Base-by-base conservation (phyloP, 2,113 vertebrate genomes). In the Zeus faber region DNA sequence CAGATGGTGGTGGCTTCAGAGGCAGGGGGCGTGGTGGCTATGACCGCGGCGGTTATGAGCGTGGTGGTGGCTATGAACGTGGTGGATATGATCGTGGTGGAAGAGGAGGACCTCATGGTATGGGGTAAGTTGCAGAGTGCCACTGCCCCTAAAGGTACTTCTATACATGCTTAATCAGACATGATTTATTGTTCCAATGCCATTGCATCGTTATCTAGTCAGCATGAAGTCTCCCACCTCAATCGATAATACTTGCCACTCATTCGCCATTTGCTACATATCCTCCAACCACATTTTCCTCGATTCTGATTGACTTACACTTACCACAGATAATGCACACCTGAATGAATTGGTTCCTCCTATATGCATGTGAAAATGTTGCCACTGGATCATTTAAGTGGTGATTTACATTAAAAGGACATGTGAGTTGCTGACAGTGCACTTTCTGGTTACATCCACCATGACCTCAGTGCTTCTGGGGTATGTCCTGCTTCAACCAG, bases 81-180 rank as follows among this genome's bases (percentile, higher is more conserved):
- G 60, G 67, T 35, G 80, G 83, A 37, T 85, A 43, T 5, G 83
- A 85, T 25, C 79, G 84, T 10, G 82, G 84, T 0, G 80, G 85
- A 74, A 82, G 85, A 78, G 86, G 87, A 14, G 87, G 87, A 60
- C 82, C 82, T 65, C 80, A 83, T 82, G 86, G 86, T 87, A 85
- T 91, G 86, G 90, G 91, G 91, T 92, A 90, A 91, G 91, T 91
- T 74, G 67, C 83, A 72, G 66, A 85, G 71, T 76, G 78, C 72
- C 62, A 80, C 80, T 72, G 49, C 80, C 83, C 52, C 45, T 54
- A 27, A 80, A 89, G 88, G 86, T 90, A 89, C 67, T 67, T 24
- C 14, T 57, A 49, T 65, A 46, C 51, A 51, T 68, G 31, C 59
- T 56, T 70, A 49, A 60, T 58, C 20, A 65, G 17, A 43, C 56